Conservation (phyloP, 64 coral and sea anemone species). For the Catalaphyllia jardinei region DNA sequence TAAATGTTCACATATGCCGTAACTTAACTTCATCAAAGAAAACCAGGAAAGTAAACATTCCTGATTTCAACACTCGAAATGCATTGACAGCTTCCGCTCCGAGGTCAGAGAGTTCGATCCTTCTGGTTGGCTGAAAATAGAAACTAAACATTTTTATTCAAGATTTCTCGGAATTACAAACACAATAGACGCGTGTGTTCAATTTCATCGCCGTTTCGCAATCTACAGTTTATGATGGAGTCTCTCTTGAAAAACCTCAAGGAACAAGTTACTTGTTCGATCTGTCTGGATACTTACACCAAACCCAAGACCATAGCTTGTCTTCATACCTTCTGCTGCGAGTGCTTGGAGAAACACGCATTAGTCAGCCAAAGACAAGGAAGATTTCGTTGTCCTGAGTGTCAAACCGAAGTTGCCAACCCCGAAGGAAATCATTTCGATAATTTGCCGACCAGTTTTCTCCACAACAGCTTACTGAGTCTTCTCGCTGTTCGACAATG, state of each 20-base stretch:
- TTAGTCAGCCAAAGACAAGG: too few species aligned
- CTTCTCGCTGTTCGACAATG: background rate
- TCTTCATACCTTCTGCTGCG: too few species aligned
- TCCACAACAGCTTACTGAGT: too few species aligned
- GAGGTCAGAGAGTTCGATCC: background rate
- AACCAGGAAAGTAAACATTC: too few species aligned
- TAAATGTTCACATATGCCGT: too few species aligned
- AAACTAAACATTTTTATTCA: background rate
- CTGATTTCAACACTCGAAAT: too few species aligned
- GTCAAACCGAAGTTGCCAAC: background rate
- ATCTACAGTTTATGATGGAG: background rate
- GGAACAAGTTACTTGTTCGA: constrained; percentile 4
- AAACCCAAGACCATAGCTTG: too few species aligned
- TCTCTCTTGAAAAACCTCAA: constrained; percentile 5
- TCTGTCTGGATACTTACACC: too few species aligned
- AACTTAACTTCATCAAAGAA: too few species aligned
- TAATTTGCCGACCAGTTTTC: constrained; percentile 3
- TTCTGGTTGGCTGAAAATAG: background rate
- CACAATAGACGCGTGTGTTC: background rate
- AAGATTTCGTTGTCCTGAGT: background rate
- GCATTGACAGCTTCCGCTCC: background rate
- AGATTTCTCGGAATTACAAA: background rate
- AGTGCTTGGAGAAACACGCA: too few species aligned
- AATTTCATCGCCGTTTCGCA: background rate
- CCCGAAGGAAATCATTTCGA: background rate